A percentile compares a stretch with the other conserved stretches of the same genome.
Conservation (phyloP, 2,797 vertebrate genomes). For the Sternarchorhynchus goeldii region DNA sequence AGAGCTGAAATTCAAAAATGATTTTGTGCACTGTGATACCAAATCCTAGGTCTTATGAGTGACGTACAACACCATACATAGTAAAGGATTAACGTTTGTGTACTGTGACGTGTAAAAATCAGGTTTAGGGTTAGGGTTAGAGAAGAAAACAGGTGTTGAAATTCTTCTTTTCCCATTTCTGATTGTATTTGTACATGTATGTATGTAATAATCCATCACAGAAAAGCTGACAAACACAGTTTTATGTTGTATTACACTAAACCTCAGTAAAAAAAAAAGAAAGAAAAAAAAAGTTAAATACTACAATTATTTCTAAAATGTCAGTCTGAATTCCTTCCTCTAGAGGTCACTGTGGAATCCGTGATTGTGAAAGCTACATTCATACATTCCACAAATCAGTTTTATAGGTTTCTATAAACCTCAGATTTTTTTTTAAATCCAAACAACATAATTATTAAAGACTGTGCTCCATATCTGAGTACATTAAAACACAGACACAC, state of each 20-base stretch:
- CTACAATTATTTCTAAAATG: background rate
- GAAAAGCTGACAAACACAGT: background rate
- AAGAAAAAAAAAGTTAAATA: background rate
- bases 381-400: slow-evolving; percentile 1
- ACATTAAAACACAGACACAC: slow-evolving; percentile 8
- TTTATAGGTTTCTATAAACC: background rate
- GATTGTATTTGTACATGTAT: too few relatives aligned
- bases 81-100: background rate
- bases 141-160: background rate
- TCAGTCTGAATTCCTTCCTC: slow-evolving; percentile 71
- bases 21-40: background rate
- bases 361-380: slow-evolving; percentile 51
- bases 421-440: background rate
- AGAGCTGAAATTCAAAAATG: background rate
- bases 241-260: background rate
- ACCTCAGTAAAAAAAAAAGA: background rate
- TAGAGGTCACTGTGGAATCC: slow-evolving; percentile 82
- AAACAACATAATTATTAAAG: background rate
- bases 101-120: background rate
- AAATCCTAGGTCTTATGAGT: background rate
- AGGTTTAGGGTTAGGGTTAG: background rate
- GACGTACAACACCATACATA: background rate
- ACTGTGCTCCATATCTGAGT: background rate
- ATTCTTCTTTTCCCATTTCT: background rate
- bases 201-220: background rate